Evolutionary conservation across 1,140 invertebrate genomes (phyloP).

Genomic region (Rhyzopertha dominica): DNA sequence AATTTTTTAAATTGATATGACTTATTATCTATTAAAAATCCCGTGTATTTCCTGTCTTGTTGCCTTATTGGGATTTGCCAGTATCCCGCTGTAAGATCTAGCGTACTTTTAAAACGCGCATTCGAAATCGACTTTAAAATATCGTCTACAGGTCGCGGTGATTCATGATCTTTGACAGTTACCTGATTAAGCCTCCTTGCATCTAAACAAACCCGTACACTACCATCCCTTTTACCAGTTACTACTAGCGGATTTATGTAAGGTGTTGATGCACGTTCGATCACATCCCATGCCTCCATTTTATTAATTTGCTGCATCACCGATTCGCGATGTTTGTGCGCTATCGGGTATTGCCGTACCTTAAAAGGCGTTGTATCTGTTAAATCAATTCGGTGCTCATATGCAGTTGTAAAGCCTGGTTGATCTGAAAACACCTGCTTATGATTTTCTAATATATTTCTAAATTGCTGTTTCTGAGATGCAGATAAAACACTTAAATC

Average conservation of each 20-base stretch:
- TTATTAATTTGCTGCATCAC: background rate
- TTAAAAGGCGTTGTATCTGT: too few relatives aligned
- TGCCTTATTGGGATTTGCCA: slow-evolving; percentile 5
- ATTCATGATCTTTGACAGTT: background rate
- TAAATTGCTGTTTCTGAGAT: too few relatives aligned
- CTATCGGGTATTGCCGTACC: slow-evolving; percentile 1
- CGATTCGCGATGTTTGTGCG: background rate
- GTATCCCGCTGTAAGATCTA: slow-evolving; percentile 2
- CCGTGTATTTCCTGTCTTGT: slow-evolving; percentile 1
- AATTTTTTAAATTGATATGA: slow-evolving; percentile 1
- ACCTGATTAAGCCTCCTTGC: background rate
- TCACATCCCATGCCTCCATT: slow-evolving; percentile 7
- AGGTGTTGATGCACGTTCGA: background rate
- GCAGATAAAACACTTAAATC: too few relatives aligned
- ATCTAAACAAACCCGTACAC: slow-evolving; percentile 1
- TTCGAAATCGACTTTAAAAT: background rate
- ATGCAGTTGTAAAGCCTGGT: too few relatives aligned
- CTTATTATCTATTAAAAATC: background rate
- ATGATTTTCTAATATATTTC: too few relatives aligned
- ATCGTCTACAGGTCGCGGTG: background rate
- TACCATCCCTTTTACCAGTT: background rate
- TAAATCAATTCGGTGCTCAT: too few relatives aligned
- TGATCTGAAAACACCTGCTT: too few relatives aligned
- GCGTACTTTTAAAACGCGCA: background rate
- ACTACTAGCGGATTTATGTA: background rate